Percentiles rank a stretch among this genome's conserved stretches.
These are phyloP conservation scores for Pristiophorus japonicus DNA, from an alignment of 2,113 vertebrate genomes.

Conservation along the genomic window DNA sequence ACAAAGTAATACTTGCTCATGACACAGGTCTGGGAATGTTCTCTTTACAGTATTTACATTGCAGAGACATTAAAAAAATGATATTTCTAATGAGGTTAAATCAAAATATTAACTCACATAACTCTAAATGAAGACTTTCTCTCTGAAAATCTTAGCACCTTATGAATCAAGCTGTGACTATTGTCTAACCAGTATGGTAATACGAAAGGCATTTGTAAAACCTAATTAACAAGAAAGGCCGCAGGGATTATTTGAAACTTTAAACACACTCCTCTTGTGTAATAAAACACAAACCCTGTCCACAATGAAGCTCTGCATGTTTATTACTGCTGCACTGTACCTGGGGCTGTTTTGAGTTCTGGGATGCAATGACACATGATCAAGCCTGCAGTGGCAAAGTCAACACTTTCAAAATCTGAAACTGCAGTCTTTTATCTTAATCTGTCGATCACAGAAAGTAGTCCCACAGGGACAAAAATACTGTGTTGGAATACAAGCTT, in stretches of 20 bases:
- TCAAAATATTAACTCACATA: constrained; percentile 50
- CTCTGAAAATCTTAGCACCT: constrained; percentile 50
- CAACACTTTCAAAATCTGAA: constrained; percentile 34
- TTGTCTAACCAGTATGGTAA: background rate
- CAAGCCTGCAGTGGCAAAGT: constrained; percentile 27
- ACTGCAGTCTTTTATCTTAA: constrained; percentile 29
- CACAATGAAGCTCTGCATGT: background rate
- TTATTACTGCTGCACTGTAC: constrained; percentile 4
- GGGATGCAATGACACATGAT: constrained; percentile 6
- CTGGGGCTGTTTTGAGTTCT: constrained; percentile 1
- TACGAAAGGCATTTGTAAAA: background rate
- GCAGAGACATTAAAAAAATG: constrained; percentile 47
- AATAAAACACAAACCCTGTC: background rate
- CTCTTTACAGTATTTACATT: constrained; percentile 38
- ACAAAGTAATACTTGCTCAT: constrained; percentile 37
- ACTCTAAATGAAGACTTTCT: constrained; percentile 42
- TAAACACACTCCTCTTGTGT: background rate
- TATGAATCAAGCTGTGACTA: constrained; percentile 44
- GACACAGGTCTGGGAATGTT: constrained; percentile 36
- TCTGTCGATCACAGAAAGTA: constrained; percentile 22
- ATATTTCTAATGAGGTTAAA: constrained; percentile 56
- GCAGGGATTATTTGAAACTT: constrained; percentile 1
- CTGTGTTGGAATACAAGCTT: constrained; percentile 23
- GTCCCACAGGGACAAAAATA: constrained; percentile 38
- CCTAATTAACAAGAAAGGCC: background rate